Conservation (phyloP, 2,888 invertebrate species). For the Ichneumoninae sp. region DNA sequence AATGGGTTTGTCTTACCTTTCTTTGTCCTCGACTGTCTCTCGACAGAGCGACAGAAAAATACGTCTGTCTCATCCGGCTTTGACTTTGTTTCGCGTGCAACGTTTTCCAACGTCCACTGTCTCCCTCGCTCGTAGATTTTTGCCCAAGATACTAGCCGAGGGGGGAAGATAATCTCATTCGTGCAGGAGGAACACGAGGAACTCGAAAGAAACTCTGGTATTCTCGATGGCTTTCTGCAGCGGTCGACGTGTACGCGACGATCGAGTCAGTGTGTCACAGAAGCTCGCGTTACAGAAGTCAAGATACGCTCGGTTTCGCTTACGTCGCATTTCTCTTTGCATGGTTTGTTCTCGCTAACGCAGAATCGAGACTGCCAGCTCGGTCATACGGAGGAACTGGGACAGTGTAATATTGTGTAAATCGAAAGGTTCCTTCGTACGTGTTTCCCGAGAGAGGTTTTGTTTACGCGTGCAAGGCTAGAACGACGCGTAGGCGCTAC, state of each 20-base stretch:
- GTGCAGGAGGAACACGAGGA: conserved; percentile 11
- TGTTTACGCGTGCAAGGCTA: neutral
- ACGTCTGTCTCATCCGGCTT: neutral
- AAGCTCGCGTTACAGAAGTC: conserved; percentile 23
- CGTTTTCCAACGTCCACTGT: neutral
- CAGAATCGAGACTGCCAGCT: neutral
- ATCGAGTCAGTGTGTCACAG: conserved; percentile 51
- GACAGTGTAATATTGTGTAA: neutral
- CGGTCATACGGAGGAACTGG: neutral
- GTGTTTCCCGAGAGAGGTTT: neutral
- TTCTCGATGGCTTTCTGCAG: conserved; percentile 1
- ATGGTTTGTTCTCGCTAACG: neutral
- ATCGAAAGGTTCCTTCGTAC: neutral
- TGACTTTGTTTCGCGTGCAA: conserved; percentile 20
- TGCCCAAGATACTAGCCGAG: conserved; percentile 1
- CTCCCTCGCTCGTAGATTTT: conserved; percentile 32
- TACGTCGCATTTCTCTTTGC: conserved; percentile 25
- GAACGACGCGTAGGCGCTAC: neutral
- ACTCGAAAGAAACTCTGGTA: neutral
- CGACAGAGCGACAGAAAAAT: neutral
- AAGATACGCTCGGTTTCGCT: conserved; percentile 24
- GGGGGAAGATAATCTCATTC: conserved; percentile 29
- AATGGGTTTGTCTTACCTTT: neutral
- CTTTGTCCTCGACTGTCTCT: conserved; percentile 1
- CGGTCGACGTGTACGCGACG: conserved; percentile 1